Evolutionary conservation across 2,113 vertebrate species (phyloP).

Genomic region (Fregata magnificens): DNA sequence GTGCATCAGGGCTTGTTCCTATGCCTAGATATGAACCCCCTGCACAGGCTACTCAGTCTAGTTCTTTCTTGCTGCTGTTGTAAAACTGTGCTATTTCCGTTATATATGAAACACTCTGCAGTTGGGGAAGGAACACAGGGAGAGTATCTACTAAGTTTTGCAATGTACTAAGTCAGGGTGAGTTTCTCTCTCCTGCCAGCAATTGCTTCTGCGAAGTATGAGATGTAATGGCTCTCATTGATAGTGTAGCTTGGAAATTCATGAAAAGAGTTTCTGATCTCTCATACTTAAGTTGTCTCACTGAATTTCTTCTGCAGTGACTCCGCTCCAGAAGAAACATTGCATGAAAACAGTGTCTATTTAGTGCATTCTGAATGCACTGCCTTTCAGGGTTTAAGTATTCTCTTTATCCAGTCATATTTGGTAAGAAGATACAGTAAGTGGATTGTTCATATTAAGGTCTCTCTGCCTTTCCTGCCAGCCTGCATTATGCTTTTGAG

Average conservation of each 20-base stretch:
- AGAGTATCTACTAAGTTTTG: background rate
- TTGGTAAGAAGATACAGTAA: background rate
- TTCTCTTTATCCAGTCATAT: background rate
- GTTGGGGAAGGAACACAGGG: background rate
- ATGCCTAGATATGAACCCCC: background rate
- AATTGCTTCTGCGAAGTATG: background rate
- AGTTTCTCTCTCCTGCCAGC: background rate
- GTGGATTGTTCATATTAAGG: background rate
- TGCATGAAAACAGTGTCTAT: background rate
- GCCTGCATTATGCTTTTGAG: background rate
- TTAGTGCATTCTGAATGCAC: background rate
- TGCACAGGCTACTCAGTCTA: background rate
- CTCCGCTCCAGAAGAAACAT: background rate
- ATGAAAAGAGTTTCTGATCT: background rate
- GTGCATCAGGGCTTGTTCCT: background rate
- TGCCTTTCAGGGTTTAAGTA: background rate
- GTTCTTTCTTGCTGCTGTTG: background rate
- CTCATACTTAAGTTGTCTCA: background rate
- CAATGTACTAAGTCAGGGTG: background rate
- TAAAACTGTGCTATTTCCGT: background rate
- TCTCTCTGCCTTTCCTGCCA: background rate
- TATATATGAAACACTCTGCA: background rate
- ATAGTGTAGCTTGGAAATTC: background rate
- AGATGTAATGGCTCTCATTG: background rate
- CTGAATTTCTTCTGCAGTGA: background rate